phyloP scores from a whole-genome alignment of 2,888 invertebrate genomes.

The Cataglyphis rosenhaueri region DNA sequence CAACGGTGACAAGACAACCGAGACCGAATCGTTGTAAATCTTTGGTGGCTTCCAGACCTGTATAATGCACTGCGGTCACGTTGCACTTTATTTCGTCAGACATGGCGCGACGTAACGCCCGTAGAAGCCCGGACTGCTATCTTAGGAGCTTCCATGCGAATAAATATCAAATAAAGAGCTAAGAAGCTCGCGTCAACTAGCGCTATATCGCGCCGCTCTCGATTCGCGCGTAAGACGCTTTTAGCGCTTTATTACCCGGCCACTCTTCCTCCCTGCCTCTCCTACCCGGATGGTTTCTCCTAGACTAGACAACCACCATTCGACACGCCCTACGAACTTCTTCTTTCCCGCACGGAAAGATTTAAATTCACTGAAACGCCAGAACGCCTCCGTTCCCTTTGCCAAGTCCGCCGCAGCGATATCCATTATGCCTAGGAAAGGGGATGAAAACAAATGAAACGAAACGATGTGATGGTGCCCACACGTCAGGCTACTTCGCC shows the following conservation, averaged over 20 bases:
- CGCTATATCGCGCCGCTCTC: conserved; percentile 64
- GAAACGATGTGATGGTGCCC: conserved; percentile 47
- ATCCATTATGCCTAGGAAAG: conserved; percentile 49
- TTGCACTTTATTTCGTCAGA: conserved; percentile 46
- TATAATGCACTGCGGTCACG: conserved; percentile 47
- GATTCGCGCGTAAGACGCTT: conserved; percentile 78
- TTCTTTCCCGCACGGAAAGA: conserved; percentile 51
- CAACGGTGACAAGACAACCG: conserved; percentile 7
- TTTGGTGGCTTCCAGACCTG: conserved; percentile 17
- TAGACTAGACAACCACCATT: conserved; percentile 59
- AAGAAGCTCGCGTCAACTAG: conserved; percentile 61
- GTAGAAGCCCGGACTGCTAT: conserved; percentile 4
- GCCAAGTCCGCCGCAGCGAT: conserved; percentile 46
- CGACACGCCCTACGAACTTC: conserved; percentile 59
- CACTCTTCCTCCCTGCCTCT: conserved; percentile 69
- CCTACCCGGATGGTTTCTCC: conserved; percentile 53
- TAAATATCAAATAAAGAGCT: conserved; percentile 65
- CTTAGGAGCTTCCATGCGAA: conserved; percentile 49
- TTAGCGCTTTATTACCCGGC: conserved; percentile 79
- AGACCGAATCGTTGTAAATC: conserved; percentile 28
- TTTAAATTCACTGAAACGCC: conserved; percentile 60
- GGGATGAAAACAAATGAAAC: conserved; percentile 55
- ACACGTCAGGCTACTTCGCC: conserved; percentile 34
- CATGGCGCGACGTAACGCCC: neutral
- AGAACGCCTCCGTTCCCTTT: conserved; percentile 48